Evolutionary conservation across 2,888 invertebrate species (phyloP).

Genomic region (Napeogenes sylphis): DNA sequence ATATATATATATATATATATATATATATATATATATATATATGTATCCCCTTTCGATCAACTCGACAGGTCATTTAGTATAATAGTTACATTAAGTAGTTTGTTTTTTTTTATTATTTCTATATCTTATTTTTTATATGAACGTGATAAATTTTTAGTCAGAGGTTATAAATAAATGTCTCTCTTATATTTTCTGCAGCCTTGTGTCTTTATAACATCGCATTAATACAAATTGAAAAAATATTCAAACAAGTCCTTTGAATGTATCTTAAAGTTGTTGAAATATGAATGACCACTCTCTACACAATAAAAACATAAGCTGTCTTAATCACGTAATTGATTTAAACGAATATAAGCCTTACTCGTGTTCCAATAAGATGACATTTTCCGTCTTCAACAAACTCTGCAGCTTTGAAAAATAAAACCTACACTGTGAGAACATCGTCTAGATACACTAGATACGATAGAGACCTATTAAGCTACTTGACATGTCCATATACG

Average conservation of each 20-base stretch:
- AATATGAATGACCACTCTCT: slow-evolving; percentile 4
- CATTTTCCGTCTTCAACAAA: not conserved
- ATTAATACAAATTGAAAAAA: not conserved
- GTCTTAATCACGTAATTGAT: not conserved
- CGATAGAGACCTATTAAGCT: slow-evolving; percentile 29
- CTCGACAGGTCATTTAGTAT: too few relatives aligned
- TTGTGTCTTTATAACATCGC: not conserved
- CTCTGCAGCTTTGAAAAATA: slow-evolving; percentile 12
- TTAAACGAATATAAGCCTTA: not conserved
- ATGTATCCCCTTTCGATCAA: too few relatives aligned
- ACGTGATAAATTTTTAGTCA: too few relatives aligned
- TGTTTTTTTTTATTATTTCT: too few relatives aligned
- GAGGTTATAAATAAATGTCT: too few relatives aligned
- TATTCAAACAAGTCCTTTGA: slow-evolving; percentile 3
- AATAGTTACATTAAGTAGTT: too few relatives aligned
- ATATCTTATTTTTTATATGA: too few relatives aligned
- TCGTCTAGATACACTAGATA: slow-evolving; percentile 24
- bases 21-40: too few relatives aligned
- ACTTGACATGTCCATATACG: slow-evolving; percentile 38
- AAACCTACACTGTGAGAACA: slow-evolving; percentile 39
- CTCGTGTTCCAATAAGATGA: not conserved
- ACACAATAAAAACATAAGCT: not conserved
- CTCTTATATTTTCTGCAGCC: too few relatives aligned
- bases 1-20: too few relatives aligned
- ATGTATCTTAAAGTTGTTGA: not conserved